A percentile compares a stretch with the other conserved stretches of the same genome.
Conservation (phyloP, 2,888 invertebrate genomes). For the Nomada flava region DNA sequence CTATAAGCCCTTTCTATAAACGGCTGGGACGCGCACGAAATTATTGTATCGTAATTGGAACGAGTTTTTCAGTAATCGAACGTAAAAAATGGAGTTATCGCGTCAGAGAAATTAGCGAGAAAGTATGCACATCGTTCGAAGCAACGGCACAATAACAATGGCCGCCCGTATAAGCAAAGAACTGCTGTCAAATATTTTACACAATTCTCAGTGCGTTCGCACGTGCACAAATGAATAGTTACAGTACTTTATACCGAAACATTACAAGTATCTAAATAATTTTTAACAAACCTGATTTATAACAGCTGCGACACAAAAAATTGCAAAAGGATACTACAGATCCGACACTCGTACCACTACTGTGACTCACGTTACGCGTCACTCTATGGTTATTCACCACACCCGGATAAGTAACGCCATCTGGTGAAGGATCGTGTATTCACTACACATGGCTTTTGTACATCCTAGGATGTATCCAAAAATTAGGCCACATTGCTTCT, state of each 20-base stretch:
- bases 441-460: slow-evolving; percentile 30
- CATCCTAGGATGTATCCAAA: slow-evolving; percentile 36
- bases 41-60: neutral
- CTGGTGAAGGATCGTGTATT: slow-evolving; percentile 51
- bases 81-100: neutral
- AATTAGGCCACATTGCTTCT: slow-evolving; percentile 40
- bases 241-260: neutral
- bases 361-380: slow-evolving; percentile 74
- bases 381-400: slow-evolving; percentile 75
- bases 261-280: neutral
- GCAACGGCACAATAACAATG: slow-evolving; percentile 62
- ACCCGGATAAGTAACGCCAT: slow-evolving; percentile 69
- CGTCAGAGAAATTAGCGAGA: slow-evolving; percentile 7
- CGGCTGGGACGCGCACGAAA: neutral
- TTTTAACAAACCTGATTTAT: slow-evolving; percentile 55
- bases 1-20: neutral
- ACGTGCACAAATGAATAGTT: neutral
- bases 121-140: slow-evolving; percentile 17
- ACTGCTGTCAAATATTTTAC: slow-evolving; percentile 57
- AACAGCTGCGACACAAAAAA: slow-evolving; percentile 21
- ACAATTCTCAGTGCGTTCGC: neutral
- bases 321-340: slow-evolving; percentile 17
- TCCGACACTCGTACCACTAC: slow-evolving; percentile 49
- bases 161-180: slow-evolving; percentile 40
- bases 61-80: neutral